These are phyloP conservation scores for Leucosticte australis DNA, from an alignment of 2,113 vertebrate species.

Conservation along the genomic window DNA sequence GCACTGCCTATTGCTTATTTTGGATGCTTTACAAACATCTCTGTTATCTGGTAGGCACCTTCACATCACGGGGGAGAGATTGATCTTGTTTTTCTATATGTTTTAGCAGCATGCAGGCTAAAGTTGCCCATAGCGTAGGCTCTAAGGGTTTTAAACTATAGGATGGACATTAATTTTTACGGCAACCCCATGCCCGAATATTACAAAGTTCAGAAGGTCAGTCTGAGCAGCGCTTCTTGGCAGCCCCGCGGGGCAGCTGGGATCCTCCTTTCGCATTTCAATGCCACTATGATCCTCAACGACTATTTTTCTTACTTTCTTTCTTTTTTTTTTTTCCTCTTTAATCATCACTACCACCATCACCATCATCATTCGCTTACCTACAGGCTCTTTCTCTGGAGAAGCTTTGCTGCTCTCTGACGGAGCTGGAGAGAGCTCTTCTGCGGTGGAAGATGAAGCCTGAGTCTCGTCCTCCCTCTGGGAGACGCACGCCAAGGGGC, in stretches of 20 bases:
- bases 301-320: not conserved
- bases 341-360: not conserved
- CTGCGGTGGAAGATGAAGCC: constrained; percentile 88
- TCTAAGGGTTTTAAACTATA: constrained; percentile 57
- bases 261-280: constrained; percentile 21
- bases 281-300: not conserved
- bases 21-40: constrained; percentile 83
- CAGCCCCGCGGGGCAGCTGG: constrained; percentile 63
- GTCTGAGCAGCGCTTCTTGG: constrained; percentile 61
- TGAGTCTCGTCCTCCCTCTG: constrained; percentile 85
- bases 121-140: constrained; percentile 5
- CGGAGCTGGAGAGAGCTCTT: constrained; percentile 89
- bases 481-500: constrained; percentile 77
- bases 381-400: constrained; percentile 86
- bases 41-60: constrained; percentile 75
- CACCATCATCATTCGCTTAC: constrained; percentile 74
- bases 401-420: constrained; percentile 85
- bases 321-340: not conserved
- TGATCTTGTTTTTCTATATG: constrained; percentile 36
- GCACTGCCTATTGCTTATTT: constrained; percentile 81
- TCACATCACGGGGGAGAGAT: constrained; percentile 57
- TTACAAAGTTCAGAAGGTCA: constrained; percentile 80
- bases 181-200: constrained; percentile 77
- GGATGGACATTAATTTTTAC: constrained; percentile 76
- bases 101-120: constrained; percentile 38